phyloP scores from a whole-genome alignment of 2,797 vertebrate genomes.

The Sphenodon punctatus region DNA sequence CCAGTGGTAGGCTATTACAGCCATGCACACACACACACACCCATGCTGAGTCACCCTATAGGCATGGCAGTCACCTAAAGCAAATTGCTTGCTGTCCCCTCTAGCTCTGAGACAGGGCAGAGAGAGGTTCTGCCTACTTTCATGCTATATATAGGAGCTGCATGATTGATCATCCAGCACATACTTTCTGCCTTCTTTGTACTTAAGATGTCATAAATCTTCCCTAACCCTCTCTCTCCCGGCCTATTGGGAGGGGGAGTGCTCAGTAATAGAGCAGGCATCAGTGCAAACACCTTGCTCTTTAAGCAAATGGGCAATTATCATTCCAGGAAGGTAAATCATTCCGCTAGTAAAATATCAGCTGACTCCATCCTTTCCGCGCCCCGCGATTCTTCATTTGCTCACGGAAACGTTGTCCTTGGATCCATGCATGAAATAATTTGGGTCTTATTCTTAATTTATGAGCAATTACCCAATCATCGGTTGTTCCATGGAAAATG shows the following conservation, averaged over 20 bases:
- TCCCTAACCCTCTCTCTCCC: neutral
- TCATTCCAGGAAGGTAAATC: slow-evolving; percentile 24
- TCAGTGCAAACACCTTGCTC: neutral
- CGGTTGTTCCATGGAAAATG: neutral
- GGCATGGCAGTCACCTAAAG: neutral
- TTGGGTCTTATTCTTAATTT: slow-evolving; percentile 16
- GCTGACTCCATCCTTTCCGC: neutral
- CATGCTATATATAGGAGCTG: neutral
- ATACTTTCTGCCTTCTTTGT: slow-evolving; percentile 2
- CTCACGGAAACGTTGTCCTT: neutral
- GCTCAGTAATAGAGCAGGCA: neutral
- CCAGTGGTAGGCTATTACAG: neutral
- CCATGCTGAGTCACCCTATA: neutral
- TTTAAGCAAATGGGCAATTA: slow-evolving; percentile 34
- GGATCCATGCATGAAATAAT: slow-evolving; percentile 26
- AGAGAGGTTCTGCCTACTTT: neutral
- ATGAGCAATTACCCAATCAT: slow-evolving; percentile 26
- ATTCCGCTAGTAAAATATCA: slow-evolving; percentile 26
- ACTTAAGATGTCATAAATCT: slow-evolving; percentile 23
- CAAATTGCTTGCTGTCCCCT: neutral
- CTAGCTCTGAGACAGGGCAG: neutral
- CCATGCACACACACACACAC: neutral
- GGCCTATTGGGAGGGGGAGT: neutral
- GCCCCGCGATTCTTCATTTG: neutral
- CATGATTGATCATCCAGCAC: neutral